Base-by-base conservation (phyloP, 2,113 vertebrate genomes). In the Aviceda subcristata region DNA sequence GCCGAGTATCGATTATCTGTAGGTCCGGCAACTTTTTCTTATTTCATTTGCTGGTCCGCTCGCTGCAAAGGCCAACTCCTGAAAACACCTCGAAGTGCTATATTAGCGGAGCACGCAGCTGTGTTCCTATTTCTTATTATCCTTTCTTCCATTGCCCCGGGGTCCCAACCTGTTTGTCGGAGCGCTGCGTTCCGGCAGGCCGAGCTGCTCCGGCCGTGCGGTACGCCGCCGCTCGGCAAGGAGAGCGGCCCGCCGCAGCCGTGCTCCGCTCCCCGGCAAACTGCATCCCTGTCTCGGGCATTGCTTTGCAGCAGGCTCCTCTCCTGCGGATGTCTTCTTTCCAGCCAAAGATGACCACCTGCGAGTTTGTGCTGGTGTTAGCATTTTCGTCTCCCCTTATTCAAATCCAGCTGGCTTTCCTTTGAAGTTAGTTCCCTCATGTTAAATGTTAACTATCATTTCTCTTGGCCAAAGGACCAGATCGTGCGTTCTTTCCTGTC, bases 361-460 rank as follows among this genome's bases (percentile, higher is more conserved):
- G 98, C 94, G 30, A 15, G 46, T 95, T 98, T 94, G 85, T 98
- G 98, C 98, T 96, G 46, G 17, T 93, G 96, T 97, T 91, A 97
- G 97, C 98, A 68, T 96, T 98, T 98, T 96, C 96, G 15, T 94
- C 97, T 88, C 75, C 96, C 97, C 15, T 92, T 74, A 69, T 96
- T 96, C 94, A 63, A 55, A 75, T 95, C 96, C 98, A 98, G 97
- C 97, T 98, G 98, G 66, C 86, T 95, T 51, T 68, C 88, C 97
- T 98, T 98, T 98, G 98, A 98, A 98, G 98, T 98, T 13, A 2
- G 6, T 91, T 96, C 95, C 86, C 75, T 95, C 68, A 30, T 96
- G 97, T 98, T 98, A 97, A 98, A 98, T 74, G 97, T 98, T 97
- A 97, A 92, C 97, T 95, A 6, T 96, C 19, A 96, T 98, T 98